Evolutionary conservation across 1,140 invertebrate species (phyloP), one percentile per base, ranked within the genome.

Genomic region (Cydia splendana): DNA sequence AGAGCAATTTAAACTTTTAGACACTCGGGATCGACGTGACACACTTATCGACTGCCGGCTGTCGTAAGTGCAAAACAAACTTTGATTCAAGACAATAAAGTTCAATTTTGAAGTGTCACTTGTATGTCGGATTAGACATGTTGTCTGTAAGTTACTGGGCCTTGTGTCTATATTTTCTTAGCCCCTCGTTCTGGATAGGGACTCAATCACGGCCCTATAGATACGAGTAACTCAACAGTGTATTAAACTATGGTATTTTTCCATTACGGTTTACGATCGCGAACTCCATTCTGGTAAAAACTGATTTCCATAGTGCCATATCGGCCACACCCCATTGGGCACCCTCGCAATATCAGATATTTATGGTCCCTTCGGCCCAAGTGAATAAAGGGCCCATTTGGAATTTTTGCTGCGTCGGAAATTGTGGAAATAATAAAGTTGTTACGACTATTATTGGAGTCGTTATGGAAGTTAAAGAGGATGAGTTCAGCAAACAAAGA

Each of bases 261-360:
- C 67, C 67, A 71, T 71, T 71, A 71, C 34, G 34, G 67, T 71
- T 38, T 71, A 71, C 67, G 67, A 71, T 9, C 67, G 34, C 15
- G 67, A 38, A 34, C 67, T 42, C 67, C 67, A 71, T 71, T 71
- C 67, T 42, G 67, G 6, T 71, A 30, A 38, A 71, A 75, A 51
- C 74, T 75, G 51, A 75, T 75, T 75, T 75, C 53, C 74, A 75
- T 75, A 62, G 53, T 57, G 74, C 34, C 74, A 74, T 74, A 71
- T 51, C 42, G 73, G 18, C 20, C 45, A 62, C 48, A 62, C 74
- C 74, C 51, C 74, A 75, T 75, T 62, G 74, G 53, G 53, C 74
- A 38, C 53, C 48, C 48, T 53, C 74, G 28, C 65, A 51, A 75
- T 75, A 75, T 24, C 51, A 75, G 20, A 75, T 74, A 75, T 75